phyloP scores from a whole-genome alignment of 23 tunicate species.

The Oikopleura dioica region DNA sequence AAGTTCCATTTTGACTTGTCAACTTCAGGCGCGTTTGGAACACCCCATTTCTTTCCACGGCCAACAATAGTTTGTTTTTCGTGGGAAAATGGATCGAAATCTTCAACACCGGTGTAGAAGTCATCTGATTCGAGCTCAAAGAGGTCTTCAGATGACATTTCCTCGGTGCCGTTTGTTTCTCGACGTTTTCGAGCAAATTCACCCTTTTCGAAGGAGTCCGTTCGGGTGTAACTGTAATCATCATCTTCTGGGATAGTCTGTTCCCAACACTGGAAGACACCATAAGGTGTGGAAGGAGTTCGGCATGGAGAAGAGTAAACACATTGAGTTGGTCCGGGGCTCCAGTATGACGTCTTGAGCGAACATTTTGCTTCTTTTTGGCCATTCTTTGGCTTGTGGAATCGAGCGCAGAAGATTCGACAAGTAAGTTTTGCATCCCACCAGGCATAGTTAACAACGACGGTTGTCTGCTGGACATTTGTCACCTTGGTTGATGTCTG shows the following conservation, averaged over 20 bases:
- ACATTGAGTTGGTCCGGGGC: constrained; percentile 8
- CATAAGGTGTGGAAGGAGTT: neutral
- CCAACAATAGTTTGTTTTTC: neutral
- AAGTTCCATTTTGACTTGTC: neutral
- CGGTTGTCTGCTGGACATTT: neutral
- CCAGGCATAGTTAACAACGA: constrained; percentile 1
- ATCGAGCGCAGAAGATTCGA: neutral
- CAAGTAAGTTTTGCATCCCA: constrained; percentile 4
- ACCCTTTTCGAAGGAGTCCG: too few species aligned
- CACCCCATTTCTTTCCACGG: neutral
- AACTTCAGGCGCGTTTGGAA: neutral
- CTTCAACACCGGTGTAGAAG: neutral
- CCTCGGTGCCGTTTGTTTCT: neutral
- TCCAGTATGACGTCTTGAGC: neutral
- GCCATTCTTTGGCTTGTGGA: neutral
- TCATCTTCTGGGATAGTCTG: neutral
- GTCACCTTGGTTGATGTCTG: neutral
- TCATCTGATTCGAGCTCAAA: too few species aligned
- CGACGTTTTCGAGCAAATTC: neutral
- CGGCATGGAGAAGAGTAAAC: neutral
- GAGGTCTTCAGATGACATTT: too few species aligned
- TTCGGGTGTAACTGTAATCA: too few species aligned
- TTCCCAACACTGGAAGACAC: constrained; percentile 9
- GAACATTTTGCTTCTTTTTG: neutral
- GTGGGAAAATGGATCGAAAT: neutral